Evolutionary conservation across 2,797 vertebrate species (phyloP).

Genomic region (Crax fasciolata): DNA sequence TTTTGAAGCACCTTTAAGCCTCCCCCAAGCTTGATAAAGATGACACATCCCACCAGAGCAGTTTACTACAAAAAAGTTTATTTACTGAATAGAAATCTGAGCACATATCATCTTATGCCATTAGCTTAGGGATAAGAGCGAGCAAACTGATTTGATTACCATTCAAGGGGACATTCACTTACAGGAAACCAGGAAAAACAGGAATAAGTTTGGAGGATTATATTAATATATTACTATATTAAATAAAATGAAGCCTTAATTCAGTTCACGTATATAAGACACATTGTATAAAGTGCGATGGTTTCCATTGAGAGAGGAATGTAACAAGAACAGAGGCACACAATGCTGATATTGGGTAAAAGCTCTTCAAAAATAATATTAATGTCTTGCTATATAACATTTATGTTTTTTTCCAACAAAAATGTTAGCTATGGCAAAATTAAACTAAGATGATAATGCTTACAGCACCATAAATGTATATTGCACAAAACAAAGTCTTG

Average conservation of each 20-base stretch:
- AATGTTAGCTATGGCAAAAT: not conserved
- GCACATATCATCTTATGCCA: not conserved
- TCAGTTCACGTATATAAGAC: not conserved
- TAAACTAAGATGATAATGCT: not conserved
- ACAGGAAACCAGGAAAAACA: not conserved
- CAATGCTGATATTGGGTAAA: not conserved
- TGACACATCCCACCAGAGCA: not conserved
- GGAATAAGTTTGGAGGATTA: not conserved
- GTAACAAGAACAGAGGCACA: not conserved
- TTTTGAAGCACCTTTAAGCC: not conserved
- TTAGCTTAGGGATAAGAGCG: not conserved
- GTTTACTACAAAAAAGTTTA: constrained; percentile 48
- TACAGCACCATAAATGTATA: not conserved
- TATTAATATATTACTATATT: constrained; percentile 16
- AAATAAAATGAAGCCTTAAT: not conserved
- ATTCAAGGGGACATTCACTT: not conserved
- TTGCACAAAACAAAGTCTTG: not conserved
- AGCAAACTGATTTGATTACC: not conserved
- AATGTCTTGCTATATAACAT: not conserved
- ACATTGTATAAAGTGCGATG: not conserved
- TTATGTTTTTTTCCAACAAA: not conserved
- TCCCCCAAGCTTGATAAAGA: not conserved
- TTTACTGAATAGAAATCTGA: constrained; percentile 8
- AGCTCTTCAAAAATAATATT: not conserved
- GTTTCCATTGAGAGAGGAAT: not conserved